Evolutionary conservation across 2,113 vertebrate genomes (phyloP).

Genomic region (Cyprinus carpio): DNA sequence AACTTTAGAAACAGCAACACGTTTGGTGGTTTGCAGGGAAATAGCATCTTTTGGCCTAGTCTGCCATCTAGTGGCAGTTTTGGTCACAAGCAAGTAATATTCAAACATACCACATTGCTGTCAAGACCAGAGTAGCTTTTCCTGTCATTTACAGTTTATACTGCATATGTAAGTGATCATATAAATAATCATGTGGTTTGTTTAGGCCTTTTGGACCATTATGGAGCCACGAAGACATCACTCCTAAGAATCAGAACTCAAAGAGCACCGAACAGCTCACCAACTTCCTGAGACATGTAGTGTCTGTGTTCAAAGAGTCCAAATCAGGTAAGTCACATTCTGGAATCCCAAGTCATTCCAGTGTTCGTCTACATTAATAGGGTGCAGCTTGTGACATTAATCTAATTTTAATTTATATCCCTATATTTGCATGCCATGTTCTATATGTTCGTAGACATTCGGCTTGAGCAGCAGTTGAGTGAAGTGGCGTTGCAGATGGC

Average conservation of each 20-base stretch:
- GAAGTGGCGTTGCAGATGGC: constrained; percentile 95
- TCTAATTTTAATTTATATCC: constrained; percentile 39
- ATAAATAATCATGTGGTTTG: not conserved
- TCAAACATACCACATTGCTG: not conserved
- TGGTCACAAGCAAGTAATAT: not conserved
- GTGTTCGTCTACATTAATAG: not conserved
- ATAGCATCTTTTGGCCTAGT: not conserved
- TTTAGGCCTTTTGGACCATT: constrained; percentile 80
- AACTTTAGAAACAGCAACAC: not conserved
- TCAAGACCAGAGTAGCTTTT: not conserved
- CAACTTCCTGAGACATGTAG: constrained; percentile 92
- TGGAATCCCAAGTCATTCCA: not conserved
- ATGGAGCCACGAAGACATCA: constrained; percentile 98
- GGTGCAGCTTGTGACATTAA: not conserved
- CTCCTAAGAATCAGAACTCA: constrained; percentile 93
- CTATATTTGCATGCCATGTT: not conserved
- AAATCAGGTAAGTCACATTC: constrained; percentile 80
- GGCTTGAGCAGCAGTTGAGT: constrained; percentile 91
- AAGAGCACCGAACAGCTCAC: constrained; percentile 94
- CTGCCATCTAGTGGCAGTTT: constrained; percentile 37
- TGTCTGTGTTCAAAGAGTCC: constrained; percentile 95
- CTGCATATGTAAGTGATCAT: not conserved
- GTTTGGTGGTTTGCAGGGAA: not conserved
- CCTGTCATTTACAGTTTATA: not conserved
- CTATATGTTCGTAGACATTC: constrained; percentile 24